These are phyloP conservation scores for Tricholauxania praeusta DNA, from an alignment of 2,888 invertebrate species.

Conservation along the genomic window DNA sequence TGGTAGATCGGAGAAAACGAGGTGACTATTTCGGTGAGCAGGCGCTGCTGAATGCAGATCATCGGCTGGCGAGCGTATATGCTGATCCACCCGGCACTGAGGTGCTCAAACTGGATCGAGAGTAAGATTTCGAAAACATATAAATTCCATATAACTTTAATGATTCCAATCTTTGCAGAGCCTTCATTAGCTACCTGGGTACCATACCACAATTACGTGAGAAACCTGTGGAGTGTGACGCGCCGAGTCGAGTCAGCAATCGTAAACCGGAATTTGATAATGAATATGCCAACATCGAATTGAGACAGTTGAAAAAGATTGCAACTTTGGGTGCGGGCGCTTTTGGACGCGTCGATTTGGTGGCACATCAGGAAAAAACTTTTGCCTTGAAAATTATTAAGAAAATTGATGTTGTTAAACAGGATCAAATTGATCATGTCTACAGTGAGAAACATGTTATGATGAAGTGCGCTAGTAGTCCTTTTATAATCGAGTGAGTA, in stretches of 20 bases:
- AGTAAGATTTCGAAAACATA: slow-evolving; percentile 70
- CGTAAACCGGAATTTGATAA: slow-evolving; percentile 59
- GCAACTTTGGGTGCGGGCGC: slow-evolving; percentile 94
- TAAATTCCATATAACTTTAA: too few relatives aligned
- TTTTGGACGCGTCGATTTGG: slow-evolving; percentile 89
- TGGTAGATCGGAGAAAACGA: slow-evolving; percentile 77
- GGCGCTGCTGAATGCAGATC: slow-evolving; percentile 86
- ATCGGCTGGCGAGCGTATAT: slow-evolving; percentile 89
- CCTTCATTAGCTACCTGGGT: slow-evolving; percentile 87
- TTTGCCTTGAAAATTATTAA: slow-evolving; percentile 91
- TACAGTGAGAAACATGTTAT: slow-evolving; percentile 89
- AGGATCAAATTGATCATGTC: slow-evolving; percentile 89
- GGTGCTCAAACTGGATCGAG: slow-evolving; percentile 87
- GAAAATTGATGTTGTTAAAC: slow-evolving; percentile 89
- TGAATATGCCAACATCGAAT: slow-evolving; percentile 77
- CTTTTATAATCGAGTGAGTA: slow-evolving; percentile 82
- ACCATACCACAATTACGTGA: slow-evolving; percentile 70
- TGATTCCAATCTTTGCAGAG: slow-evolving; percentile 65
- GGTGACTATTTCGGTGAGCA: slow-evolving; percentile 93
- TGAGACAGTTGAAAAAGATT: slow-evolving; percentile 83
- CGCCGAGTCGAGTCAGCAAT: slow-evolving; percentile 50
- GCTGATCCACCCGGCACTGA: slow-evolving; percentile 87
- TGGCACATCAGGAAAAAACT: slow-evolving; percentile 71
- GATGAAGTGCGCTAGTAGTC: slow-evolving; percentile 79
- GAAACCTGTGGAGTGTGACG: slow-evolving; percentile 52